A percentile compares a stretch with the other conserved stretches of the same genome.
Evolutionary conservation across 2,113 vertebrate genomes (phyloP).

Genomic region (Sorex araneus): DNA sequence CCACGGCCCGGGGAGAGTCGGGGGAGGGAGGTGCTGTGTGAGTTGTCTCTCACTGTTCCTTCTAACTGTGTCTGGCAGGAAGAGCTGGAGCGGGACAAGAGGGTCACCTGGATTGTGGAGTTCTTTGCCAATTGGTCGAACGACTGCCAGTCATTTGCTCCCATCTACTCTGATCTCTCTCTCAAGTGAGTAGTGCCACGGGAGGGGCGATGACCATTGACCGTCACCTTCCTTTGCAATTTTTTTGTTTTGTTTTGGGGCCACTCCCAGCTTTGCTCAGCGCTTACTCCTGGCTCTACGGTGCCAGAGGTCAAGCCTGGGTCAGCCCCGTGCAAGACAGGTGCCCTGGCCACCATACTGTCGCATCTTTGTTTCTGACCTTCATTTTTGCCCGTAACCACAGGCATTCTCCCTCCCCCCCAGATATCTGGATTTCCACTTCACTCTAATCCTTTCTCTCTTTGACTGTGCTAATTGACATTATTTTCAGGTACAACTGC

Average conservation of each 20-base stretch:
- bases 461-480: neutral
- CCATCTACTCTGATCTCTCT: constrained; percentile 95
- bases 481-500: constrained; percentile 93
- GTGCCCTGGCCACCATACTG: no score
- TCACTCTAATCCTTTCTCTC: neutral
- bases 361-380: neutral
- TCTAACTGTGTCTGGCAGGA: constrained; percentile 87
- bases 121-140: constrained; percentile 98
- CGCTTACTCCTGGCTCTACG: no score
- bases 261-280: no score
- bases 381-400: neutral
- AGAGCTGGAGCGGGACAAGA: constrained; percentile 93
- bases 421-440: neutral
- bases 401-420: neutral
- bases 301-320: no score
- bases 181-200: constrained; percentile 90
- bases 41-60: neutral
- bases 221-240: no score
- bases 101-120: constrained; percentile 96
- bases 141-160: constrained; percentile 97
- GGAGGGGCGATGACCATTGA: neutral
- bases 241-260: neutral
- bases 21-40: neutral
- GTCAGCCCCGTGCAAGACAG: no score
- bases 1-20: no score